Evolutionary conservation across 2,888 invertebrate genomes (phyloP), one percentile per base, ranked within the genome.

Genomic region (Matsumyia berberina): DNA sequence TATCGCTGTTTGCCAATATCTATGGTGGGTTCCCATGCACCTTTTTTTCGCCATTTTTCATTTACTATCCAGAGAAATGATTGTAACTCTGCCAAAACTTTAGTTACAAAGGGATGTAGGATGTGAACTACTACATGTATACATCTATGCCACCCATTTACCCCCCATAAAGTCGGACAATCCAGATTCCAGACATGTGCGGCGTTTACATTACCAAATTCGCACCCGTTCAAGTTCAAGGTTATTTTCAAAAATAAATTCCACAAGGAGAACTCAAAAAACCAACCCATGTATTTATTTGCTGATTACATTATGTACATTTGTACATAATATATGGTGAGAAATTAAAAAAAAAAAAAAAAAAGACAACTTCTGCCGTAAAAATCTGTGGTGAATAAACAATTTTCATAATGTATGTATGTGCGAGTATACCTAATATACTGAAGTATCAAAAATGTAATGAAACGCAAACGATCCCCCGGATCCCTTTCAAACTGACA

Each of bases 191-290:
- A 64, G 58, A 58, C 66, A 35, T 73, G 57, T 49, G 49, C 37
- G 15, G 33, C 29, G 46, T 24, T 55, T 17, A 55, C 33, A 46
- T 80, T 74, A 69, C 74, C 53, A 55, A 67, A 62, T 33, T 49
- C 7, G 8, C 46, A 60, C 24, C 39, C 55, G 24, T 62, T 64
- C 81, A 81, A 81, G 81, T 81, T 81, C 81, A 76, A 81, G 81
- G 81, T 81, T 81, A 57, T 33, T 53, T 17, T 39, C 58, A 19
- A 35, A 70, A 49, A 37, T 17, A 57, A 67, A 31, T 62, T n/a
- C 15, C 37, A 53, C 11, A 24, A 53, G 37, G 17, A 51, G 3
- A 66, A 17, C 7, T n/a, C n/a, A n/a, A n/a, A n/a, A n/a, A n/a
- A n/a, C 12, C 5, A 42, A 31, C 15, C 29, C 15, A 0, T 29